Conservation (phyloP, 2,113 vertebrate genomes). For the Corydoras sp. region DNA sequence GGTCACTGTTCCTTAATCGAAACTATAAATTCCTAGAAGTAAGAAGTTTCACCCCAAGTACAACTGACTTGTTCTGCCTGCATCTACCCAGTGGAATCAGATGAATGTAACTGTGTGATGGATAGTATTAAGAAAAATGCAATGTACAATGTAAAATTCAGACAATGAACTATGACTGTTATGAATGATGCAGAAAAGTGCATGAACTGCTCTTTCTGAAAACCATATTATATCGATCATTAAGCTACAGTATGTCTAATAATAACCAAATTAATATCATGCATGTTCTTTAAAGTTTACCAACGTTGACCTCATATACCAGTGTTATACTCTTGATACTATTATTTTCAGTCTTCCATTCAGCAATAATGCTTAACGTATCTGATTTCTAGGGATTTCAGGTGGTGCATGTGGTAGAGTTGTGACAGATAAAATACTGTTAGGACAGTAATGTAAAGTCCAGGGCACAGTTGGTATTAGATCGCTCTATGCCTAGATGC, state of each 20-base stretch:
- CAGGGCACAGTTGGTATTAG: slow-evolving; percentile 11
- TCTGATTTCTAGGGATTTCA: slow-evolving; percentile 27
- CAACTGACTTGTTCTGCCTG: background rate
- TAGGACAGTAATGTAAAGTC: slow-evolving; percentile 5
- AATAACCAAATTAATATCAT: slow-evolving; percentile 12
- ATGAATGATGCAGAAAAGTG: no score
- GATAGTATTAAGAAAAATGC: background rate
- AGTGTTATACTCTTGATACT: background rate
- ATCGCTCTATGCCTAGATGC: slow-evolving; percentile 14
- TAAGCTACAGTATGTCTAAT: background rate
- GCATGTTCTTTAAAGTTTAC: slow-evolving; percentile 14
- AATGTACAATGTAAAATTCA: slow-evolving; percentile 16
- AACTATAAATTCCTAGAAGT: slow-evolving; percentile 41
- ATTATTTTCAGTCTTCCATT: background rate
- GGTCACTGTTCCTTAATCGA: slow-evolving; percentile 49
- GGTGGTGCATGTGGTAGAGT: slow-evolving; percentile 17
- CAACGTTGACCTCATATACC: slow-evolving; percentile 27
- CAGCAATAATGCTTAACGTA: background rate
- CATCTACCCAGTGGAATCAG: background rate
- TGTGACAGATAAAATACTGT: slow-evolving; percentile 7
- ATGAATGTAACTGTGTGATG: slow-evolving; percentile 9
- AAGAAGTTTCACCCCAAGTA: background rate
- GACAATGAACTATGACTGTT: slow-evolving; percentile 1
- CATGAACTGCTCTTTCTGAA: no score
- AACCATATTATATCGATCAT: no score